A percentile compares a stretch with the other conserved stretches of the same genome.
Evolutionary conservation across 2,113 vertebrate species (phyloP).

Genomic region (Cochlearius cochlearius): DNA sequence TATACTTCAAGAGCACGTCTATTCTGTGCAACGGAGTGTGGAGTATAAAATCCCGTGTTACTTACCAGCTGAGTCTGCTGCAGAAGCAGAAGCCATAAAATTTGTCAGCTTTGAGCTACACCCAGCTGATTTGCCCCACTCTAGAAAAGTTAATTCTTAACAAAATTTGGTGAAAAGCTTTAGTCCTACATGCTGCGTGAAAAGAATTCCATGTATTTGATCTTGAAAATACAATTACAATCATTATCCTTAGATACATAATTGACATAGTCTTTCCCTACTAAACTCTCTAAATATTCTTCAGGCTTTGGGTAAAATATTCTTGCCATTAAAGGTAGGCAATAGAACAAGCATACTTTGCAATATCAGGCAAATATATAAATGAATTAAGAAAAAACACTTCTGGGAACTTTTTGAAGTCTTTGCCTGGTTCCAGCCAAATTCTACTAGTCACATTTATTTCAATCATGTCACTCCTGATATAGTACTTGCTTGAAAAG

Average conservation of each 20-base stretch:
- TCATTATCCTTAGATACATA: not conserved
- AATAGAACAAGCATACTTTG: not conserved
- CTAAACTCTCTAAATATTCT: not conserved
- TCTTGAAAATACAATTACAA: not conserved
- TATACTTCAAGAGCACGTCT: not conserved
- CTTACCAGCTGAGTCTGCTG: not conserved
- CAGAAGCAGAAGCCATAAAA: not conserved
- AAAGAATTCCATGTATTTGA: not conserved
- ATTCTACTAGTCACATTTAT: not conserved
- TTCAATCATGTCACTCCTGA: not conserved
- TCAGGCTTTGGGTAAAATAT: not conserved
- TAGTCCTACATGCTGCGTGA: not conserved
- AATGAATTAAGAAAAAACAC: not conserved
- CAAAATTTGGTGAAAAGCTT: not conserved
- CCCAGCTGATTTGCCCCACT: not conserved
- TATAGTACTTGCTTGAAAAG: not conserved
- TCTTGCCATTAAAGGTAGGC: not conserved
- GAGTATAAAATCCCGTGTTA: not conserved
- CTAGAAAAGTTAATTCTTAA: not conserved
- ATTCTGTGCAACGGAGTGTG: not conserved
- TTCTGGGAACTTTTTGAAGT: not conserved
- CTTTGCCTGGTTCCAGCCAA: not conserved
- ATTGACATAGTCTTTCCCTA: not conserved
- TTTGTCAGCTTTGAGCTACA: not conserved
- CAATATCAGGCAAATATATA: not conserved